phyloP scores from a whole-genome alignment of 2,113 vertebrate genomes.

The Barbus barbus region DNA sequence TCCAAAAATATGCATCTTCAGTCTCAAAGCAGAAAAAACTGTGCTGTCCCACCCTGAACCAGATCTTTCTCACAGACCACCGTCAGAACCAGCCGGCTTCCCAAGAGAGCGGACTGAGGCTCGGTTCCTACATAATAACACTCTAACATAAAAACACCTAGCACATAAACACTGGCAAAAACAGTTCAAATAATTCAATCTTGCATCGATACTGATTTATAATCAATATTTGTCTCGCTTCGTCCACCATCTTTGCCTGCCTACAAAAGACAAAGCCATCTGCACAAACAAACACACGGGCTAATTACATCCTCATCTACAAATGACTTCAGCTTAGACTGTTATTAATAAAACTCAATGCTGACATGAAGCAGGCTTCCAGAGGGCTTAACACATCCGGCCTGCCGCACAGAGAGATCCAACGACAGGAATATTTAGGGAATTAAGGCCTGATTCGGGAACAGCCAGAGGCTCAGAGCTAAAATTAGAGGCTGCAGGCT shows the following conservation, averaged over 20 bases:
- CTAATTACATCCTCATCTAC: slow-evolving; percentile 27
- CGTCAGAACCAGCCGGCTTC: neutral
- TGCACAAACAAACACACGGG: slow-evolving; percentile 2
- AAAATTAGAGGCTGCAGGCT: slow-evolving; percentile 48
- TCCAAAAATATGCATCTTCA: slow-evolving; percentile 24
- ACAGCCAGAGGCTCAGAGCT: slow-evolving; percentile 30
- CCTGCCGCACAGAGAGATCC: neutral
- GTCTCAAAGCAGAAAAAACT: slow-evolving; percentile 5
- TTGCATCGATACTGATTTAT: neutral
- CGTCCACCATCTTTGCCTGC: neutral
- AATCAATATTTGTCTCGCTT: neutral
- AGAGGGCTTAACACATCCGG: slow-evolving; percentile 13
- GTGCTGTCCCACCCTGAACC: neutral
- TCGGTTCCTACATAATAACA: neutral
- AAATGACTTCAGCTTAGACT: slow-evolving; percentile 14
- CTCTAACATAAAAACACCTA: neutral
- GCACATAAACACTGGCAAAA: neutral
- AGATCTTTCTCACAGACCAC: neutral
- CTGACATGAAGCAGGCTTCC: slow-evolving; percentile 20
- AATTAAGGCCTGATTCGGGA: slow-evolving; percentile 34
- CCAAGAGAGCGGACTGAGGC: too few relatives aligned
- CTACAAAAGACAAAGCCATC: neutral
- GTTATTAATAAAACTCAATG: slow-evolving; percentile 25
- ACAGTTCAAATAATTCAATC: neutral
- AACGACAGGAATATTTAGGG: slow-evolving; percentile 33